These are phyloP conservation scores for Ctenopoma multispine DNA, from an alignment of 2,797 vertebrate species.

Conservation along the genomic window DNA sequence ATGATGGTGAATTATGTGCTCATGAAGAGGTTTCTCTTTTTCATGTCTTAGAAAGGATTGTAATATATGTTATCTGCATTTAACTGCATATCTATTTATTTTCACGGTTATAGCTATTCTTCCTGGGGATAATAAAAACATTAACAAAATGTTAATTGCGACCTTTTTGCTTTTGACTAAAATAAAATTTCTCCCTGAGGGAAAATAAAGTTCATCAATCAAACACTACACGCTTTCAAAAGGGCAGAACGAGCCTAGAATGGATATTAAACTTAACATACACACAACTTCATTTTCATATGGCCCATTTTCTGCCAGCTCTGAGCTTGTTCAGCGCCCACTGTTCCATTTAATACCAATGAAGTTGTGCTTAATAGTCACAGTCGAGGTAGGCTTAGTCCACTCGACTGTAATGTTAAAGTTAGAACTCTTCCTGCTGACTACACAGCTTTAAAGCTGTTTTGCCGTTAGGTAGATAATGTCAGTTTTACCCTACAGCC, in stretches of 20 bases:
- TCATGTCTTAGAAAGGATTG: constrained; percentile 29
- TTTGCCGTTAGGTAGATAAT: constrained; percentile 35
- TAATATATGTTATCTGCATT: constrained; percentile 38
- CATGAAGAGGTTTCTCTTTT: constrained; percentile 26
- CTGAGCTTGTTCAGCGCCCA: constrained; percentile 31
- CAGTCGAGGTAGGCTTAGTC: constrained; percentile 45
- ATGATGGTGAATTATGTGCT: constrained; percentile 1
- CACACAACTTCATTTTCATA: constrained; percentile 57
- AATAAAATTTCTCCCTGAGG: constrained; percentile 47
- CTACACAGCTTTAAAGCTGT: constrained; percentile 46
- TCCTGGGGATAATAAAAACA: constrained; percentile 41
- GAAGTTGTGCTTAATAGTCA: constrained; percentile 43
- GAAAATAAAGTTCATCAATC: constrained; percentile 64
- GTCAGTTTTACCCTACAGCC: constrained; percentile 20
- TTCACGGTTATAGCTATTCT: constrained; percentile 28
- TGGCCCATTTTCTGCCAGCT: constrained; percentile 44
- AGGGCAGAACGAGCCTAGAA: constrained; percentile 52
- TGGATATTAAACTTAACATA: constrained; percentile 63
- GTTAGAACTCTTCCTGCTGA: constrained; percentile 48
- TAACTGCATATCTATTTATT: constrained; percentile 46
- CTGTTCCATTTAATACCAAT: constrained; percentile 54
- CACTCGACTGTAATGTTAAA: constrained; percentile 47
- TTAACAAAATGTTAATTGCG: constrained; percentile 73
- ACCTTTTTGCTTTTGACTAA: constrained; percentile 69
- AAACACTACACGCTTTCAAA: constrained; percentile 55